Evolutionary conservation across 2,888 invertebrate genomes (phyloP), one percentile per base, ranked within the genome.

Genomic region (Hydroisotoma schaefferi): DNA sequence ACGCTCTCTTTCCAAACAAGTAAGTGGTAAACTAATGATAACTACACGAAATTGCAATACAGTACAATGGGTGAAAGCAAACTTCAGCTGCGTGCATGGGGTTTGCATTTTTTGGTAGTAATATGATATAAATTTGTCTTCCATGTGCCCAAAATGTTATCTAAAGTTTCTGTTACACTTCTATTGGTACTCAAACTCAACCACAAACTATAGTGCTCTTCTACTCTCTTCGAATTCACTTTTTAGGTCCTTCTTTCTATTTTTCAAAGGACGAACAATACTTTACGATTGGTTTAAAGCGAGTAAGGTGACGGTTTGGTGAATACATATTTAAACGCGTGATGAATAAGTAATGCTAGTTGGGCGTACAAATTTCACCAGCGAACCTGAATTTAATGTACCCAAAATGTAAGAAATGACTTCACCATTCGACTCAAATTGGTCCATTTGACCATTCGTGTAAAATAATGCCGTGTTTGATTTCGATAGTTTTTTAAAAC

Each of bases 331-430:
- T 46, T 46, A 46, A 46, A 46, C 18, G 25, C 15, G 6, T 15
- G 18, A 23, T 46, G 46, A 46, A 46, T 46, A 23, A 46, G 20
- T 46, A 46, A n/a, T n/a, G n/a, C n/a, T n/a, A n/a, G n/a, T n/a
- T n/a, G n/a, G n/a, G n/a, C n/a, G n/a, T n/a, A n/a, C n/a, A n/a
- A n/a, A n/a, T n/a, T n/a, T n/a, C n/a, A n/a, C n/a, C n/a, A n/a
- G n/a, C n/a, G n/a, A n/a, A n/a, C n/a, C n/a, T n/a, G n/a, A n/a
- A n/a, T n/a, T n/a, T n/a, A n/a, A n/a, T n/a, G n/a, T n/a, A n/a
- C n/a, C n/a, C n/a, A n/a, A n/a, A n/a, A n/a, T n/a, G n/a, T n/a
- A n/a, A n/a, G n/a, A n/a, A n/a, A n/a, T n/a, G n/a, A n/a, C n/a
- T n/a, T n/a, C n/a, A n/a, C n/a, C n/a, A n/a, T n/a, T n/a, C n/a